Evolutionary conservation across 2,113 vertebrate species (phyloP).

Genomic region (Choloepus hoffmanni): DNA sequence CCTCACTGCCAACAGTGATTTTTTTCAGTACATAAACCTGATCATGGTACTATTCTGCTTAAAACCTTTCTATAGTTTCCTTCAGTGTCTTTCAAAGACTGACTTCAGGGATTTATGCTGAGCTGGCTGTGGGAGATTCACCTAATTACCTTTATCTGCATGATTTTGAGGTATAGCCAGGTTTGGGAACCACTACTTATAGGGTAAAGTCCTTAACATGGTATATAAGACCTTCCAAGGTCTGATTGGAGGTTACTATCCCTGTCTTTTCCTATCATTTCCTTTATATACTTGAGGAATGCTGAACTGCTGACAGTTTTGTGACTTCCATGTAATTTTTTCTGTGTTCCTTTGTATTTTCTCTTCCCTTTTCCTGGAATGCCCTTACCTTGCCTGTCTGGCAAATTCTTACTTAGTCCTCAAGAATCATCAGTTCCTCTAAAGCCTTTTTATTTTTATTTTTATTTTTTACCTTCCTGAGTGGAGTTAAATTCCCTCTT

Average conservation of each 20-base stretch:
- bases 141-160: background rate
- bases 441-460: background rate
- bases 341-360: conserved; percentile 31
- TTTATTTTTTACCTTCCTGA: background rate
- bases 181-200: background rate
- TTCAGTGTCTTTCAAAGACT: background rate
- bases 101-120: background rate
- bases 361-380: background rate
- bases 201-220: background rate
- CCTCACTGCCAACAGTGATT: background rate
- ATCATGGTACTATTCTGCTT: background rate
- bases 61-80: background rate
- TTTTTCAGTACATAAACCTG: background rate
- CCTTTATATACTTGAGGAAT: background rate
- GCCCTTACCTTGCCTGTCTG: background rate
- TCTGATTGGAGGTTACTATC: background rate
- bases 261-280: background rate
- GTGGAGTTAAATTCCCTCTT: background rate
- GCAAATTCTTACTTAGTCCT: background rate
- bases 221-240: background rate
- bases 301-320: background rate
- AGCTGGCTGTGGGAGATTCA: background rate
- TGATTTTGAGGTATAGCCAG: background rate
- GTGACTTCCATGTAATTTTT: background rate
- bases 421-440: background rate